Evolutionary conservation across 2,888 invertebrate genomes (phyloP), one percentile per base, ranked within the genome.

Genomic region (Erannis defoliaria): DNA sequence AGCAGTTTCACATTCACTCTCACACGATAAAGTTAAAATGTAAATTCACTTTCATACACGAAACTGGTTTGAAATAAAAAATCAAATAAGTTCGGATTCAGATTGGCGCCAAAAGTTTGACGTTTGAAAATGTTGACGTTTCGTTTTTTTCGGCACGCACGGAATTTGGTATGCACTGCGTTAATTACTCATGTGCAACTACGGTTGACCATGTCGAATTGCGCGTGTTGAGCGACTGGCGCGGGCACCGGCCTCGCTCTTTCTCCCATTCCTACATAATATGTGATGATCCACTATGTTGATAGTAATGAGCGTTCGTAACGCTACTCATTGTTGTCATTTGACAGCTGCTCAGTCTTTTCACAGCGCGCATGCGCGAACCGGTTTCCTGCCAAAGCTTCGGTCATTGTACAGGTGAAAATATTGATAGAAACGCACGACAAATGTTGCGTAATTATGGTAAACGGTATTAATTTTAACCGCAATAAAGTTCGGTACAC

Each of bases 201-300:
- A 87, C 85, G 89, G 87, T 86, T 91, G 92, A 90, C 92, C 90
- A 91, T 90, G 80, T 90, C 89, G 91, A 91, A 90, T 86, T 92
- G 86, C 86, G 90, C 89, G 89, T 84, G 90, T 84, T 61, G 81
- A 81, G 75, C 84, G 91, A 92, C 91, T 91, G 92, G 79, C 76
- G 84, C 85, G 85, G 84, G 77, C 88, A 82, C 75, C 82, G 83
- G 84, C 86, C 82, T 78, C 85, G 85, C 85, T 90, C 90, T 89
- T 90, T 90, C 92, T 89, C 89, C 92, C 92, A 91, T 91, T 90
- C 90, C 91, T 86, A 88, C 88, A 86, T 89, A 83, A 64, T 18
- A 81, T 85, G 77, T 82, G 86, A 84, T 85, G 80, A 84, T 81
- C 82, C 78, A 82, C 78, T 72, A 72, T 77, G 79, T 77, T 79